Base-by-base conservation (phyloP, 2,113 vertebrate genomes). In the Excalfactoria chinensis region DNA sequence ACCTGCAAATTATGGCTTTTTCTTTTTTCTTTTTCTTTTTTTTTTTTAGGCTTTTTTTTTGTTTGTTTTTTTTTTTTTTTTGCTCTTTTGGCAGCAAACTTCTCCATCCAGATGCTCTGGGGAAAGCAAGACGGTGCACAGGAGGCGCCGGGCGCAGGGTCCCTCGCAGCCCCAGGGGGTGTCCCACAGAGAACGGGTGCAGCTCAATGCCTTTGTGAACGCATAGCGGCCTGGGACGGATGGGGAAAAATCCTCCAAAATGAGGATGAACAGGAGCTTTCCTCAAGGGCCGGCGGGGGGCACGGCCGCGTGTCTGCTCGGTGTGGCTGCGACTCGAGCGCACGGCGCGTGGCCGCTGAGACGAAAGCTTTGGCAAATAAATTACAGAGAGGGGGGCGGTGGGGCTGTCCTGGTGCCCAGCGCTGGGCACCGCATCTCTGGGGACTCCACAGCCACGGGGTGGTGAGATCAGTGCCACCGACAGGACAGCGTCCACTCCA, bases 301-400 rank as follows among this genome's bases (percentile, higher is more conserved):
- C 79, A n/a, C 75, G 91, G 90, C 86, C 49, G 13, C 13, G 1
- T n/a, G 64, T 88, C 80, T 89, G 81, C 75, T 83, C 34, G 60
- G 55, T 16, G 8, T 93, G 95, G 84, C 94, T 90, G 40, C 80
- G 26, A 46, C 84, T 88, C 68, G 53, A 86, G 83, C 1, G 12
- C 86, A 19, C 3, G 34, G 77, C 7, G 59, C 73, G 60, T 89
- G 96, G 96, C 96, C 93, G 0, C 93, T 72, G 91, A 95, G 93
- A 95, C 63, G 86, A 94, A 95, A 96, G 94, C 96, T 96, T 97
- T 97, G 96, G 96, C 96, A 97, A 97, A 97, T 96, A 96, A 97
- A 76, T 96, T 95, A 96, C 53, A 80, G 91, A 91, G 67, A 77
- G 26, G 35, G 35, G 58, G 22, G 58, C 15, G 75, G 69, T 32